phyloP scores from a whole-genome alignment of 2,888 invertebrate genomes.

The Prenolepis imparis region DNA sequence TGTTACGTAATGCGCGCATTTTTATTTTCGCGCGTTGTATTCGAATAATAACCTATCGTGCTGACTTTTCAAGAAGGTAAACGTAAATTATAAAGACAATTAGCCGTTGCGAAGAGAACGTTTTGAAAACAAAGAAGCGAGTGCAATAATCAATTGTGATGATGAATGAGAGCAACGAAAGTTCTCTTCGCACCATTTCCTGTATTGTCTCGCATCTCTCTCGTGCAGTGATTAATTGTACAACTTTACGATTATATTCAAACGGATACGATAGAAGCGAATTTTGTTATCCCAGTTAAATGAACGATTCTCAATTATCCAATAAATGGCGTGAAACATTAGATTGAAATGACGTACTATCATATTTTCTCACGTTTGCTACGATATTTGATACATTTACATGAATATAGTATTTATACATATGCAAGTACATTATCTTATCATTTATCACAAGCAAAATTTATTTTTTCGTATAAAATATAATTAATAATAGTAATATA shows the following conservation, averaged over 20 bases:
- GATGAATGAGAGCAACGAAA: conserved; percentile 58
- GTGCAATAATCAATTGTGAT: conserved; percentile 52
- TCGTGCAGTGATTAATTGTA: conserved; percentile 44
- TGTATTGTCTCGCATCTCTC: conserved; percentile 50
- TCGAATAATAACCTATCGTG: not conserved
- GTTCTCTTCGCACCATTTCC: conserved; percentile 53
- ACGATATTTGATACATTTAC: conserved; percentile 25
- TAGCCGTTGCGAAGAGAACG: conserved; percentile 43
- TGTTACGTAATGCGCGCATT: conserved; percentile 13
- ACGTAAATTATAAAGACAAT: conserved; percentile 47
- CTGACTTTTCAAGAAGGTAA: conserved; percentile 30
- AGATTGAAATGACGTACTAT: conserved; percentile 29
- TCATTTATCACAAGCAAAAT: not conserved
- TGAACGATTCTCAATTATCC: conserved; percentile 47
- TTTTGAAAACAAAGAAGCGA: conserved; percentile 48
- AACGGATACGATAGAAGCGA: conserved; percentile 44
- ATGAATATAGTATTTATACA: not conserved
- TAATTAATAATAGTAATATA: not conserved
- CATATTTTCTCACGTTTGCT: conserved; percentile 43
- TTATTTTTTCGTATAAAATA: not conserved
- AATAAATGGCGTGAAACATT: conserved; percentile 37
- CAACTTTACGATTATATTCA: conserved; percentile 54
- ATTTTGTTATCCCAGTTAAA: conserved; percentile 44
- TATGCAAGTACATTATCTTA: not conserved
- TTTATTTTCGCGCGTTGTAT: conserved; percentile 7